Conservation (phyloP, 1,140 invertebrate species). For the Drosophila lini region DNA sequence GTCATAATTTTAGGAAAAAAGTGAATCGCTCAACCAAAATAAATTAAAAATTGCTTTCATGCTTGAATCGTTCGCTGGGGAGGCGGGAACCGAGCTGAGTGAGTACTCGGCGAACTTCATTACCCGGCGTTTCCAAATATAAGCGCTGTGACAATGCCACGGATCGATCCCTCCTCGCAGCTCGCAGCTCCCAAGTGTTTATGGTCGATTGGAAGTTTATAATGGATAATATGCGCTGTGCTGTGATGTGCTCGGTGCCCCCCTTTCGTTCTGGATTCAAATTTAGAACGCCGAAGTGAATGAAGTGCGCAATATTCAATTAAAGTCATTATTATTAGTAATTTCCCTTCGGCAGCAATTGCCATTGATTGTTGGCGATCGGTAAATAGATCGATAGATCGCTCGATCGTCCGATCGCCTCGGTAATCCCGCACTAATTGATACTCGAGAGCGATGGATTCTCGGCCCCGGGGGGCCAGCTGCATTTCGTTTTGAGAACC, state of each 20-base stretch:
- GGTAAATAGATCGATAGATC: conserved; percentile 32
- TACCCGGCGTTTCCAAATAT: conserved; percentile 71
- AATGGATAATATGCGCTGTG: conserved; percentile 69
- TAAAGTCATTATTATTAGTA: conserved; percentile 82
- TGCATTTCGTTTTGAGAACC: conserved; percentile 22
- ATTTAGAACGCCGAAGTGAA: conserved; percentile 65
- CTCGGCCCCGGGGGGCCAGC: conserved; percentile 16
- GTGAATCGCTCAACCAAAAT: conserved; percentile 80
- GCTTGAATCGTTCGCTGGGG: conserved; percentile 65
- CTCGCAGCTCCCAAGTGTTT: conserved; percentile 65
- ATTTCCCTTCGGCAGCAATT: conserved; percentile 67
- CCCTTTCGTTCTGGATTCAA: conserved; percentile 40
- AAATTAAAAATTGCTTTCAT: conserved; percentile 83
- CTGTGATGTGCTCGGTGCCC: conserved; percentile 5
- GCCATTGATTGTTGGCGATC: conserved; percentile 56
- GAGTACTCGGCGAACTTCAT: conserved; percentile 59
- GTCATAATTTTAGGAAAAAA: conserved; percentile 82
- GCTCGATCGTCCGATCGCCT: conserved; percentile 30
- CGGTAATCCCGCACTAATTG: conserved; percentile 57
- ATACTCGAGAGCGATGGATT: conserved; percentile 54
- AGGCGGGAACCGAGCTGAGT: neutral
- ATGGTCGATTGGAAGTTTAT: conserved; percentile 80
- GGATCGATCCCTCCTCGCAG: conserved; percentile 52
- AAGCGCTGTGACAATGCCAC: conserved; percentile 45
- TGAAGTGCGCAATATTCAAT: conserved; percentile 84